Conservation (phyloP, 2,797 vertebrate genomes). For the Cyprinodon diabolis region DNA sequence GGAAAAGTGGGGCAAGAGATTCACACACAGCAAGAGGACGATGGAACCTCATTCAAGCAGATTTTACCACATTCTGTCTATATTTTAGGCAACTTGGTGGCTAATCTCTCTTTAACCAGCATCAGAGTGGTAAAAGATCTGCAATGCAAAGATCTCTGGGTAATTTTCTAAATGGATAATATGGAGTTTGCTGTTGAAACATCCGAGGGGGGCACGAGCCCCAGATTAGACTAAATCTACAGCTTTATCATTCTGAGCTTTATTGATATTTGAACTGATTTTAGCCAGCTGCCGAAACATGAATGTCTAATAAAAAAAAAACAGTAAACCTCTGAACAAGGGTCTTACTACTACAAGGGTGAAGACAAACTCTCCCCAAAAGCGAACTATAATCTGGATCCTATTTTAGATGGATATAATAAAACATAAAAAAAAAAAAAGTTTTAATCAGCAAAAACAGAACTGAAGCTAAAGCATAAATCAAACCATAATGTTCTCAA, state of each 20-base stretch:
- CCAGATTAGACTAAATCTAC: constrained; percentile 24
- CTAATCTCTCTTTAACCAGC: constrained; percentile 31
- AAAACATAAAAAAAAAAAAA: not conserved
- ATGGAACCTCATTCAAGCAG: not conserved
- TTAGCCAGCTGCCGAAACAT: not conserved
- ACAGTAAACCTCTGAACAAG: not conserved
- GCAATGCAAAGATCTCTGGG: constrained; percentile 29
- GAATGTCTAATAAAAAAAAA: not conserved
- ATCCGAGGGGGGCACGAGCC: constrained; percentile 2
- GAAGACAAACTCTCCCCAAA: not conserved
- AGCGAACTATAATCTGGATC: not conserved
- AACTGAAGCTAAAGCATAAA: not conserved
- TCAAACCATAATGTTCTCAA: not conserved
- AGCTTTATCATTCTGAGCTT: not conserved
- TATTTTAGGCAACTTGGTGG: constrained; percentile 30
- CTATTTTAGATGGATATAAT: not conserved
- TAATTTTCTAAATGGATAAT: constrained; percentile 24
- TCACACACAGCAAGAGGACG: not conserved
- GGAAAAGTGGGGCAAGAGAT: constrained; percentile 50
- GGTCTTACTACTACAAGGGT: not conserved
- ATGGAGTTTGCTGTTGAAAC: constrained; percentile 31
- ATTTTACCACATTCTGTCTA: not conserved
- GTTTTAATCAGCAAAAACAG: not conserved
- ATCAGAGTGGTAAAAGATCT: not conserved
- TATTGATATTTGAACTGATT: constrained; percentile 14